Evolutionary conservation across 1,140 invertebrate species (phyloP), one percentile per base, ranked within the genome.

Genomic region (Aphis gossypii): DNA sequence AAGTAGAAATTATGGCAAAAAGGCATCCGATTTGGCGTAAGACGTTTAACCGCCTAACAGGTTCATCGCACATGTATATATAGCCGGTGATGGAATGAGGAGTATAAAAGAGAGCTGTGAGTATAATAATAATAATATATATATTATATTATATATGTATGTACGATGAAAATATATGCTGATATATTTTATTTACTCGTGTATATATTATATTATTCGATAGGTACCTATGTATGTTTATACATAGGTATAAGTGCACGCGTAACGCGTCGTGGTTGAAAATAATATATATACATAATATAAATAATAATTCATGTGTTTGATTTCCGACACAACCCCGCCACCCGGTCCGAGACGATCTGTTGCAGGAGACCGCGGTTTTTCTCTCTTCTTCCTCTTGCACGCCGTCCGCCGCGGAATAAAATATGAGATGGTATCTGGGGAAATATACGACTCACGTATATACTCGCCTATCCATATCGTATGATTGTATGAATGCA

Each of bases 351-450:
- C 30, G 30, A 20, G 60, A n/a, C 60, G 14, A 76, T 76, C 60
- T 76, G 60, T 76, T 76, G 30, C 46, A 21, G 30, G 38, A 44
- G 56, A 25, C 86, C 86, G 46, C 86, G 44, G 44, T 90, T 14
- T 54, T 90, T 41, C 38, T 44, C 44, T 87, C 25, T 21, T 44
- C 44, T 90, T 20, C 56, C 8, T 56, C n/a, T 20, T 56, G 35
- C 82, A 54, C 51, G n/a, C 46, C 23, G 91, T 51, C 48, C 35
- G 35, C 38, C 14, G 82, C 18, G 48, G 82, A 54, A 93, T 93
- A 93, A 93, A 93, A 93, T 93, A 93, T 93, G 92, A 93, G 92
- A 93, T 93, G 92, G 92, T 93, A 93, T 93, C 92, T 84, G n/a
- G 92, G 92, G 92, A 93, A 93, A 93, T 93, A 93, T 93, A 93